Evolutionary conservation across 2,797 vertebrate genomes (phyloP).

Genomic region (Falco novaeseelandiae): DNA sequence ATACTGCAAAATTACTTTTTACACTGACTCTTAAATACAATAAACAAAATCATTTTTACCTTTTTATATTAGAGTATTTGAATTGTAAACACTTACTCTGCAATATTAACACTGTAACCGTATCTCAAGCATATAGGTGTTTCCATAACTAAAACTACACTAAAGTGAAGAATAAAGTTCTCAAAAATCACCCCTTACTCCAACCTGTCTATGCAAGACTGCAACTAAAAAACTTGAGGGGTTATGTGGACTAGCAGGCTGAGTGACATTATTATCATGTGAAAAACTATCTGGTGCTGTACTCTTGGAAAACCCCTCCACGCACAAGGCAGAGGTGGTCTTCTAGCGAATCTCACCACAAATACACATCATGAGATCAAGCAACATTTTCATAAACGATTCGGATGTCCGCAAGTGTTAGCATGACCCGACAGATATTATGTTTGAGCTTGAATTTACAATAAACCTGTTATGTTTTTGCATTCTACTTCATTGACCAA

Average conservation of each 20-base stretch:
- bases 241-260: not conserved
- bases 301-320: not conserved
- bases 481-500: conserved; percentile 14
- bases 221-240: not conserved
- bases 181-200: not conserved
- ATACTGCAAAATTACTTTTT: conserved; percentile 39
- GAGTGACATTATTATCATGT: not conserved
- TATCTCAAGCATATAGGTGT: not conserved
- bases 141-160: not conserved
- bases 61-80: conserved; percentile 46
- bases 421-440: not conserved
- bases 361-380: not conserved
- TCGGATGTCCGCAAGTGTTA: not conserved
- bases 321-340: not conserved
- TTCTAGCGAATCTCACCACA: not conserved
- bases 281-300: not conserved
- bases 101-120: not conserved
- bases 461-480: conserved; percentile 44
- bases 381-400: not conserved
- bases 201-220: not conserved
- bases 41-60: conserved; percentile 39
- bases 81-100: conserved; percentile 13
- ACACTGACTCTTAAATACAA: conserved; percentile 42
- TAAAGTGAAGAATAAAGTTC: not conserved
- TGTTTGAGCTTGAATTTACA: conserved; percentile 32